phyloP scores from a whole-genome alignment of 2,113 vertebrate species.

The Crocuta crocuta region DNA sequence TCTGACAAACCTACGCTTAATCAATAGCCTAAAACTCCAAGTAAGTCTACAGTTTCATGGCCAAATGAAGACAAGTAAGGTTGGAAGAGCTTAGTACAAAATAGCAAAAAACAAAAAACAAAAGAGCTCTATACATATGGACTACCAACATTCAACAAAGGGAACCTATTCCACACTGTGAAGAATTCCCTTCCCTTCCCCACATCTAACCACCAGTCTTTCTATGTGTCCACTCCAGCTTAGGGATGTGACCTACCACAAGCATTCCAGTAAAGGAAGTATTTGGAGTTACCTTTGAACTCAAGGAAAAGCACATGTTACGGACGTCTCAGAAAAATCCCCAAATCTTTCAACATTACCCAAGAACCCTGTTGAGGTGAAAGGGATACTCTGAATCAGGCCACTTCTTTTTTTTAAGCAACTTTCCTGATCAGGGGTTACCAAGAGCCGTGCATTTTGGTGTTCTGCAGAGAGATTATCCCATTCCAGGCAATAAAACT shows the following conservation, averaged over 20 bases:
- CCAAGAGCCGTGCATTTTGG: not conserved
- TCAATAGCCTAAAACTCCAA: not conserved
- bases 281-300: not conserved
- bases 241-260: not conserved
- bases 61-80: not conserved
- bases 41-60: not conserved
- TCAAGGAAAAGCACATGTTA: not conserved
- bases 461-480: slow-evolving; percentile 56
- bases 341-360: slow-evolving; percentile 52
- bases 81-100: not conserved
- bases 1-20: not conserved
- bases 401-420: not conserved
- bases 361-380: slow-evolving; percentile 3
- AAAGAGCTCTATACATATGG: not conserved
- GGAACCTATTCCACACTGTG: not conserved
- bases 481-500: slow-evolving; percentile 37
- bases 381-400: not conserved
- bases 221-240: not conserved
- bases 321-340: slow-evolving; percentile 23
- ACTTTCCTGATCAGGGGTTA: slow-evolving; percentile 16
- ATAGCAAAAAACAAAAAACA: not conserved
- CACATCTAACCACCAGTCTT: not conserved
- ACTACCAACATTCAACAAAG: not conserved
- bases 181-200: not conserved
- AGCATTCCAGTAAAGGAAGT: not conserved